Base-by-base conservation (phyloP, 2,888 invertebrate genomes). In the Microctonus brassicae region DNA sequence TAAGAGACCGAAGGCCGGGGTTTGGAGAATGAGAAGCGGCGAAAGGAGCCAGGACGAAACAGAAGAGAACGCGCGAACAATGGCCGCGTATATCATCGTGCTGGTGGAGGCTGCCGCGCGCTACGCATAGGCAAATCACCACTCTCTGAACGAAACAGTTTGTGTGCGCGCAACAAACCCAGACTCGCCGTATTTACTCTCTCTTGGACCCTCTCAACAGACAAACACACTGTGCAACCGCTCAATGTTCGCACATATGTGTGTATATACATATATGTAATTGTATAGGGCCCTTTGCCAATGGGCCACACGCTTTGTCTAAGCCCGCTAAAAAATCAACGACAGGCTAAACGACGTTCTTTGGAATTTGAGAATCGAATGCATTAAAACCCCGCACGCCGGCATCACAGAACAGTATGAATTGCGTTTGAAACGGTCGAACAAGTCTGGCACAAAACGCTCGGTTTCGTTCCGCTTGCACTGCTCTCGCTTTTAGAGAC, bases 71-170 rank as follows among this genome's bases (percentile, higher is more conserved):
- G 75, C 71, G 76, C 76, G 79, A 85, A 87, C 86, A 86, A 86
- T 86, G 85, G 86, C 80, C 85, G 83, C 85, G 85, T 86, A 86
- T 86, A 86, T 86, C 86, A 86, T 86, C 86, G 81, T 82, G 86
- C 82, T 81, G 80, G 83, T 76, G 60, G 69, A 72, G 71, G 67
- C 80, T 82, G 83, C 83, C 77, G 82, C 81, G 78, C 68, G 73
- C 62, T 83, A 64, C 63, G 63, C 63, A 64, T 64, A 64, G 63
- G 63, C 63, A 64, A 64, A 64, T 64, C 47, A 64, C 63, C 47
- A 34, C 65, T 39, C 47, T 47, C 53, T 20, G 57, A 17, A 69
- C 58, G 47, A n/a, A 33, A 64, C 42, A 17, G 22, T 39, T 42
- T 64, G 47, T 47, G 63, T 52, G 42, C 11, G 34, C 22, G 26